These are phyloP conservation scores for Haliclona indistincta DNA, from an alignment of 37 sponge, comb jelly and placozoan species.

Conservation along the genomic window DNA sequence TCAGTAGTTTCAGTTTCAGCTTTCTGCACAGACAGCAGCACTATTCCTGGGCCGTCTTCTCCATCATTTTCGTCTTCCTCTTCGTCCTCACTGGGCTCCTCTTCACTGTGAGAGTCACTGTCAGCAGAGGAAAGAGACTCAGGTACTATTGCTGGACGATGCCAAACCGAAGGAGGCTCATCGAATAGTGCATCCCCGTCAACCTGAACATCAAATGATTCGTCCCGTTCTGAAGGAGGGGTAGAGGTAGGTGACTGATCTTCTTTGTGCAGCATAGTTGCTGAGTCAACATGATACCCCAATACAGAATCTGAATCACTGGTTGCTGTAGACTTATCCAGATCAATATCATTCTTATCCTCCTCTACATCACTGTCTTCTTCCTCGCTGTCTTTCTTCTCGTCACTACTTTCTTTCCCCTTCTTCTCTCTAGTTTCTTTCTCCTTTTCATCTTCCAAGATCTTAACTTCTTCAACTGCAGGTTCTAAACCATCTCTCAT, in stretches of 20 bases:
- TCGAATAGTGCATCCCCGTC: too few species aligned
- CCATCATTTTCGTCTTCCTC: slow-evolving; percentile 6
- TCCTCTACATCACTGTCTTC: neutral
- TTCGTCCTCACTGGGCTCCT: neutral
- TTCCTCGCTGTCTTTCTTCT: neutral
- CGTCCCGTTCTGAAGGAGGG: neutral
- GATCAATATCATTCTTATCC: neutral
- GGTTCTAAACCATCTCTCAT: neutral
- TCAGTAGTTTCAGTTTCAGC: too few species aligned
- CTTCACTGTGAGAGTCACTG: too few species aligned
- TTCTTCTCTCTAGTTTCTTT: too few species aligned
- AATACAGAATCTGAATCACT: neutral
- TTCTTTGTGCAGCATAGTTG: neutral
- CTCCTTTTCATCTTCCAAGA: neutral
- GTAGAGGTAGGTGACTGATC: slow-evolving; percentile 5
- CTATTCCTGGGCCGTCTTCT: neutral
- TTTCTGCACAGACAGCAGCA: neutral
- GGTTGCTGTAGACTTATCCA: neutral
- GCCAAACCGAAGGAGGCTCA: too few species aligned
- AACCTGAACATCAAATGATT: neutral
- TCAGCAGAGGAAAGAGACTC: too few species aligned
- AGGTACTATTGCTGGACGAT: too few species aligned
- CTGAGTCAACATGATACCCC: neutral
- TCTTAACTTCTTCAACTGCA: neutral
- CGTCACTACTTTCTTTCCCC: neutral